A percentile compares a stretch with the other conserved stretches of the same genome.
Conservation (phyloP, 2,113 vertebrate genomes). For the Centropristis striata region DNA sequence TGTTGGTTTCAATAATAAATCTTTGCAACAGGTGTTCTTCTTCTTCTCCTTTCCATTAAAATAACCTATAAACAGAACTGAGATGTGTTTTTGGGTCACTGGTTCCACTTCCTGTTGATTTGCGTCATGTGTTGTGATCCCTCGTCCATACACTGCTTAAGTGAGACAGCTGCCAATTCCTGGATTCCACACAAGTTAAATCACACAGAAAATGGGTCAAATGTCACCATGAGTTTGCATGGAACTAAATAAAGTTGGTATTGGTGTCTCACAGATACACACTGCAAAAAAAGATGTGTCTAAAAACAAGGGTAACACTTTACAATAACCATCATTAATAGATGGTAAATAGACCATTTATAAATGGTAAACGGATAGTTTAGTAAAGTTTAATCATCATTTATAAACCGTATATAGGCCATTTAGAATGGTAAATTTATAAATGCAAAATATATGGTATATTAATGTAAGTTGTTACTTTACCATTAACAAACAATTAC, state of each 20-base stretch:
- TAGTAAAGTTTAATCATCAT: too few relatives aligned
- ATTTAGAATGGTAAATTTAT: too few relatives aligned
- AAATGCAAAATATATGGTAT: too few relatives aligned
- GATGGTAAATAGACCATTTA: too few relatives aligned
- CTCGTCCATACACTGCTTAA: constrained; percentile 5
- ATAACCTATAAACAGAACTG: neutral
- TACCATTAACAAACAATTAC: too few relatives aligned
- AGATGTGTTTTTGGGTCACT: constrained; percentile 26
- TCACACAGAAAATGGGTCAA: constrained; percentile 24
- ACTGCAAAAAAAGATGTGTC: too few relatives aligned
- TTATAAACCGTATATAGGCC: too few relatives aligned
- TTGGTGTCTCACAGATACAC: too few relatives aligned
- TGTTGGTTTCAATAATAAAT: neutral
- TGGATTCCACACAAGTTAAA: constrained; percentile 12
- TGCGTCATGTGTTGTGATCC: constrained; percentile 17
- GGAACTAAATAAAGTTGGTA: neutral
- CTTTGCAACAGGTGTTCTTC: neutral
- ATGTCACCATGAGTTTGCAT: neutral
- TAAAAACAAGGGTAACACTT: too few relatives aligned
- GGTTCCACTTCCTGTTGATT: constrained; percentile 20
- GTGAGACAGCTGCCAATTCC: constrained; percentile 5
- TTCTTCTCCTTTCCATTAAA: neutral
- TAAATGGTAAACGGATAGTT: too few relatives aligned
- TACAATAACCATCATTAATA: too few relatives aligned
- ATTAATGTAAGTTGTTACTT: too few relatives aligned